Percentiles rank a stretch among this genome's conserved stretches.
phyloP scores from a whole-genome alignment of 2,113 vertebrate genomes.

The Podocnemis expansa region DNA sequence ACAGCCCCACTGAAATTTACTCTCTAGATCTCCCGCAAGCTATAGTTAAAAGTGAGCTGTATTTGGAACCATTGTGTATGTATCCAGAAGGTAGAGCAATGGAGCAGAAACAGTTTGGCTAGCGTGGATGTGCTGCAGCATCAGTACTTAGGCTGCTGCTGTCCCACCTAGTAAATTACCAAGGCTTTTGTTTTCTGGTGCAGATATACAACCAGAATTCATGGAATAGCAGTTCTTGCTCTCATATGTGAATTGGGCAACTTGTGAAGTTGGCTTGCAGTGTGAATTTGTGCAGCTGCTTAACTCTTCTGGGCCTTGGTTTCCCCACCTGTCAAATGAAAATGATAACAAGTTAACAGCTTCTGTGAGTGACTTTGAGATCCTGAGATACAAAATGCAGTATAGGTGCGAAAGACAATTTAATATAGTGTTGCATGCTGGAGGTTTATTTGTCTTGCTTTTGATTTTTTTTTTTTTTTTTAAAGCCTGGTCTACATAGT shows the following conservation, averaged over 20 bases:
- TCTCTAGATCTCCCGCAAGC: not conserved
- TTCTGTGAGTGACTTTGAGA: not conserved
- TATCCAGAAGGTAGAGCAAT: not conserved
- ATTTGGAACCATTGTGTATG: not conserved
- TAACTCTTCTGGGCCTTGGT: not conserved
- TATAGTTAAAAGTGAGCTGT: not conserved
- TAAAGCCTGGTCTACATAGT: not conserved
- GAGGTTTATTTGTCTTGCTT: not conserved
- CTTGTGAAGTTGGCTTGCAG: accelerated
- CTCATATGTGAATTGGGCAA: slow-evolving; percentile 35
- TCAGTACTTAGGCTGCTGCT: not conserved
- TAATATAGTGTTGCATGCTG: not conserved
- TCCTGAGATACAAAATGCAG: not conserved
- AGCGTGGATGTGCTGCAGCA: not conserved
- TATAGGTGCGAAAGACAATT: not conserved
- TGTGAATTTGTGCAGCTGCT: not conserved
- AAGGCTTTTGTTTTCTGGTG: not conserved
- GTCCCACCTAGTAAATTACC: not conserved
- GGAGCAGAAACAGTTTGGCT: not conserved
- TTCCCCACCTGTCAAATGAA: not conserved
- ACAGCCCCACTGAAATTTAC: not conserved
- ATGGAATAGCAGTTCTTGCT: not conserved
- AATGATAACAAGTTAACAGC: not conserved
- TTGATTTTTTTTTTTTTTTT: not conserved
- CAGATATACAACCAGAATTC: not conserved